Base-by-base conservation (phyloP, 2,113 vertebrate species). In the Conger conger region DNA sequence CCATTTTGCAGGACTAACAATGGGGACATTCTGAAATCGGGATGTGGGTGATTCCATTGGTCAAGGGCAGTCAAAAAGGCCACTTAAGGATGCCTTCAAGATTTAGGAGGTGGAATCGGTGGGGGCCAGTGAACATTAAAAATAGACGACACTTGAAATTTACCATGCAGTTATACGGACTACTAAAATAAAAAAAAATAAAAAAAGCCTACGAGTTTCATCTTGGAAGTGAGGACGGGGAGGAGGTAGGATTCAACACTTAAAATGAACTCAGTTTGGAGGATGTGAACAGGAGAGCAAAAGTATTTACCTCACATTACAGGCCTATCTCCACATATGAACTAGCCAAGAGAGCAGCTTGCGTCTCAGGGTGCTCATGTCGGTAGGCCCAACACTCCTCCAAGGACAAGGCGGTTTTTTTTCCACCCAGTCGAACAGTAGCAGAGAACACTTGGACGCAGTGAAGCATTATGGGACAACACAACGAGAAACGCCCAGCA, bases 331-430 rank as follows among this genome's bases (percentile, higher is more conserved):
- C 96, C 97, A 96, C 95, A 97, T 94, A 94, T 96, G 96, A 97
- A 95, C 96, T 97, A 98, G 97, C 96, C 97, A 97, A 96, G 96
- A 96, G 95, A 96, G 97, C 96, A 95, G 97, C 97, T 96, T 96
- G 97, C 97, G 92, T 96, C 96, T 95, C 96, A 96, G 93, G 96
- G 94, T 96, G 94, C 96, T 96, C 96, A 92, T 96, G 96, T 96
- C 95, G 94, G 96, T 91, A 97, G 97, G 94, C 95, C 97, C 96
- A 98, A 97, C 96, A 96, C 97, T 96, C 96, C 96, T 97, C 96
- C 97, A 96, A 97, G 97, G 97, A 96, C 94, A 96, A 95, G 96
- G 93, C 94, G 93, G 84, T 83, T 95, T 96, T 96, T 86, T 86
- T 87, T 83, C 40, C 84, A 50, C 86, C 86, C 76, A 83, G 78